Evolutionary conservation across 23 tunicate genomes (phyloP).

Genomic region (Styela clava): DNA sequence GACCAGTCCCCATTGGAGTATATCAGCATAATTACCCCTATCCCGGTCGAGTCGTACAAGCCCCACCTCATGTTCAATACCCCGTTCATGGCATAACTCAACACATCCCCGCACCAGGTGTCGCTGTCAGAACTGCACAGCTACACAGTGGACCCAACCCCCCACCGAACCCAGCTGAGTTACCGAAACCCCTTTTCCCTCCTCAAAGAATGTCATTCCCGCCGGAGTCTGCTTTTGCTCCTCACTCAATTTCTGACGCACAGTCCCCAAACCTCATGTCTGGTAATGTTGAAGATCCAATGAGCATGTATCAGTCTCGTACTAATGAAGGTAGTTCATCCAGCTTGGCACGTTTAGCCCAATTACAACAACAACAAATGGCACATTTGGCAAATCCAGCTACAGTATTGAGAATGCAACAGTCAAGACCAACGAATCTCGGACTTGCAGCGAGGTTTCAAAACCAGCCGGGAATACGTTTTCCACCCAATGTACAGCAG

Average conservation of each 20-base stretch:
- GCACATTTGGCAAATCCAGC: conserved; percentile 16
- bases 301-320: conserved; percentile 21
- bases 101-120: conserved; percentile 10
- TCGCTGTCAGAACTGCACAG: not conserved
- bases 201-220: conserved; percentile 10
- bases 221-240: conserved; percentile 1
- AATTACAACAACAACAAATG: conserved; percentile 31
- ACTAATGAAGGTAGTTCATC: conserved; percentile 33
- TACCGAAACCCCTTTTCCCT: conserved; percentile 72
- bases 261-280: not conserved
- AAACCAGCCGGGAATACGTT: conserved; percentile 23
- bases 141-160: conserved; percentile 42
- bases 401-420: conserved; percentile 20
- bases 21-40: conserved; percentile 25
- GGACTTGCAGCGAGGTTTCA: conserved; percentile 56
- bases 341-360: conserved; percentile 49
- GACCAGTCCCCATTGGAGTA: conserved; percentile 40
- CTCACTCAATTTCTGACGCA: not conserved
- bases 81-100: conserved; percentile 19
- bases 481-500: conserved; percentile 34
- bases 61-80: conserved; percentile 23
- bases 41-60: conserved; percentile 33
- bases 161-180: conserved; percentile 64
- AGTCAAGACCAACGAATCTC: conserved; percentile 32
- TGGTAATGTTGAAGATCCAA: not conserved